Base-by-base conservation (phyloP, 2,113 vertebrate genomes). In the Chloropsis hardwickii region DNA sequence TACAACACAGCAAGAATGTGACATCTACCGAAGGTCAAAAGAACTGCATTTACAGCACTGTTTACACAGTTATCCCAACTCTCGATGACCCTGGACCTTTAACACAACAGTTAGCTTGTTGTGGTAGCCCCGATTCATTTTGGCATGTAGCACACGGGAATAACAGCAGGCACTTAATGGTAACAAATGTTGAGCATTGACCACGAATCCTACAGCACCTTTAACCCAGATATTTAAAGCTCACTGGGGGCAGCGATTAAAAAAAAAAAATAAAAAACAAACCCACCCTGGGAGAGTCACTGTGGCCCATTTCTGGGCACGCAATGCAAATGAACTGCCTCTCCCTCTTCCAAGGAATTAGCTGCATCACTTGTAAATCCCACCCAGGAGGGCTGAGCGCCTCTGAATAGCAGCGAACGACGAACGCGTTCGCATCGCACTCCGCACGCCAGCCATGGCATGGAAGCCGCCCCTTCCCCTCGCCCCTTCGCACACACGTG, bases 21-120 rank as follows among this genome's bases (percentile, higher is more conserved):
- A 96, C 93, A 95, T 94, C 95, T 96, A 95, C 69, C 90, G 90
- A 97, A 97, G 90, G 94, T 96, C 94, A 96, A 83, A 88, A 83
- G 95, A 96, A 94, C 69, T 96, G 94, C 95, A 93, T 96, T 93
- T 88, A 72, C 64, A 91, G 76, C 81, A 90, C 60, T 95, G 94
- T 94, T 96, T 96, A 92, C 88, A 83, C 16, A 96, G 94, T 77
- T 90, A 86, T 81, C 51, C 88, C 67, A 95, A 83, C 88, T 92
- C 86, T 44, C 11, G 4, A 18, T 84, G 82, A 94, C 94, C 88
- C 88, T 84, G 60, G 79, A 93, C 93, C 94, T 92, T 64, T 72
- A 89, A 92, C 48, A 53, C 62, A 76, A 72, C 66, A 56, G 81
- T 80, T 64, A 76, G 28, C 28, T 61, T 69, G 37, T 44, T 77